Base-by-base conservation (phyloP, 2,888 invertebrate genomes). In the Urechis unicinctus region DNA sequence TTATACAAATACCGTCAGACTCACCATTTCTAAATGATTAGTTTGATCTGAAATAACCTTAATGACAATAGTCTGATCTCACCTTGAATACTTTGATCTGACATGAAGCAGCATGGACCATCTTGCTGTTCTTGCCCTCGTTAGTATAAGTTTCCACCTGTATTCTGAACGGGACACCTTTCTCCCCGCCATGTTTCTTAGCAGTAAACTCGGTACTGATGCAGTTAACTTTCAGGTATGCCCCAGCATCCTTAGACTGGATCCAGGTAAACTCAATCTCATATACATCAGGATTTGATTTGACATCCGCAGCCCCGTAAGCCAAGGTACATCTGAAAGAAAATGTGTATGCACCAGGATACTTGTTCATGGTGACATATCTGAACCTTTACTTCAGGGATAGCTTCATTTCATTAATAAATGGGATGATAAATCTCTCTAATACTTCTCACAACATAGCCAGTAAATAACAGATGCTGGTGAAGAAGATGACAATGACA, bases 181-280 rank as follows among this genome's bases (percentile, higher is more conserved):
- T 96, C 79, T 96, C 96, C 1, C 96, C 96, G 49, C 96, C 96
- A 78, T 96, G 95, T 73, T 95, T 95, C 78, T 94, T 95, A 0
- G 93, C 91, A 0, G 96, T 96, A 77, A 96, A 96, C 80, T 96
- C 96, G 0, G 96, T 96, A 60, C 94, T 94, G 70, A 96, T 96
- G 78, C 94, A 95, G 80, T 96, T 68, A 2, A 77, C 56, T 57
- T 66, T 92, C 65, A 95, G 87, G 73, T 92, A 95, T 59, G 93
- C 88, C 43, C 94, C 94, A 63, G 92, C 91, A 80, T 95, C 95
- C 74, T 95, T 94, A 26, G 91, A 88, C 0, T 95, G 93, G 80
- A 95, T 94, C 95, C 95, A 96, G 69, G 86, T 85, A 57, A 96
- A 89, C 74, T 92, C 90, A 2, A 91, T 84, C 1, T 87, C 84